Evolutionary conservation across 2,888 invertebrate species (phyloP).

Genomic region (Caenorhabditis sulstoni): DNA sequence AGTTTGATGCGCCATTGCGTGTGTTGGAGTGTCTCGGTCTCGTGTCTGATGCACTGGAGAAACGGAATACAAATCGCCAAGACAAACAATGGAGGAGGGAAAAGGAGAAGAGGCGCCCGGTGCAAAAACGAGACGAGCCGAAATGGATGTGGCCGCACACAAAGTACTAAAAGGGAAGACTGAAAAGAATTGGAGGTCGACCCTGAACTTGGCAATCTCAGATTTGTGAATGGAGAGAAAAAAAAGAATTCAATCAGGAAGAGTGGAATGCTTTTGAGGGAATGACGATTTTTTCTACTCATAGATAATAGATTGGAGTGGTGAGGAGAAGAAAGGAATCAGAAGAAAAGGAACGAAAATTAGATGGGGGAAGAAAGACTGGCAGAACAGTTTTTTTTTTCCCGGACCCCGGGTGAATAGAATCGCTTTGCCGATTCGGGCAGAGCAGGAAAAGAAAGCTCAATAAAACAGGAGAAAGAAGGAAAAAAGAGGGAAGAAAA

Average conservation of each 20-base stretch:
- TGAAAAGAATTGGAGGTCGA: not conserved
- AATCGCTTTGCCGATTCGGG: no score
- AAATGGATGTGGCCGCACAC: not conserved
- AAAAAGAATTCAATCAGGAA: conserved; percentile 35
- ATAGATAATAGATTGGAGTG: not conserved
- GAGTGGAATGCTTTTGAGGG: conserved; percentile 26
- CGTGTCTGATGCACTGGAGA: conserved; percentile 11
- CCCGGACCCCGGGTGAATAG: no score
- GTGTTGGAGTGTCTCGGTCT: conserved; percentile 7
- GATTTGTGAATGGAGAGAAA: not conserved
- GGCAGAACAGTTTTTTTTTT: not conserved
- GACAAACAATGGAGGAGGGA: conserved; percentile 28
- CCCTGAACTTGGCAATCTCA: not conserved
- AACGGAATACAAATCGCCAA: conserved; percentile 30
- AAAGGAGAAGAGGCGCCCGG: not conserved
- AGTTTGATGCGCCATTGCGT: conserved; percentile 29
- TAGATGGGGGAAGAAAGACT: not conserved
- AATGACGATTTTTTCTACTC: conserved; percentile 6
- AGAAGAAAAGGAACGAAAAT: not conserved
- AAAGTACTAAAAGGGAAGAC: conserved; percentile 3
- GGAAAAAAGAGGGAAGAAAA: not conserved
- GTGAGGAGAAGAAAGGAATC: not conserved
- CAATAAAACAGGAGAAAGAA: not conserved
- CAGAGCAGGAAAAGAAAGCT: not conserved
- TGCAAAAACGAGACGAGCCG: not conserved